Evolutionary conservation across 2,888 invertebrate genomes (phyloP), one percentile per base, ranked within the genome.

Genomic region (Catocala nupta): DNA sequence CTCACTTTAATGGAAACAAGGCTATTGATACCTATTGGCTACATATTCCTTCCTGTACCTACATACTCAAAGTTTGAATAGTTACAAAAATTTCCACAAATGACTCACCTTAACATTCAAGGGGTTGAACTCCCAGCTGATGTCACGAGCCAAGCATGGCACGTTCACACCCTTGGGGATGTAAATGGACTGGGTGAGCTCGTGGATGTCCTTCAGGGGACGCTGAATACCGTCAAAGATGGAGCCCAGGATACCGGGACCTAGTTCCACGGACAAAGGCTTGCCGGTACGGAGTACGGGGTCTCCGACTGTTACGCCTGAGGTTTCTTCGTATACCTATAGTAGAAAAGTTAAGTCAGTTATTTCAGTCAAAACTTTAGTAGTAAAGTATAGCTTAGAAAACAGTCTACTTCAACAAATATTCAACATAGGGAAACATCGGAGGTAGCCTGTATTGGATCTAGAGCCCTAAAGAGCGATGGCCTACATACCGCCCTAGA

Each of bases 191-290:
- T 96, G 95, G 0, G 99, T 98, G 71, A 99, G 92, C 87, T 98
- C 98, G 87, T 97, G 96, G 90, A 99, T 99, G 93, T 99, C 99
- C 92, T 98, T 98, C 83, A 99, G 92, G 0, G 99, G 99, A 86
- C 99, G 97, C 94, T 99, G 99, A 93, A 99, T 99, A 95, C 99
- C 99, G 94, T 99, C 99, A 94, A 99, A 99, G 95, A 99, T 99
- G 90, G 98, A 99, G 75, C 98, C 99, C 96, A 99, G 97, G 91
- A 99, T 99, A 86, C 99, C 99, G 55, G 99, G 99, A 7, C 99
- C 99, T 62, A 99, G 95, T 91, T 99, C 99, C 45, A 99, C 99
- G 6, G 99, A 99, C 59, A 99, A 94, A 0, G 99, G 99, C 92
- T 99, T 99, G 77, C 99, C 99, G 0, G 99, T 99, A 83, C 99